Conservation (phyloP, 2,888 invertebrate species). For the Linnaemya vulpina region DNA sequence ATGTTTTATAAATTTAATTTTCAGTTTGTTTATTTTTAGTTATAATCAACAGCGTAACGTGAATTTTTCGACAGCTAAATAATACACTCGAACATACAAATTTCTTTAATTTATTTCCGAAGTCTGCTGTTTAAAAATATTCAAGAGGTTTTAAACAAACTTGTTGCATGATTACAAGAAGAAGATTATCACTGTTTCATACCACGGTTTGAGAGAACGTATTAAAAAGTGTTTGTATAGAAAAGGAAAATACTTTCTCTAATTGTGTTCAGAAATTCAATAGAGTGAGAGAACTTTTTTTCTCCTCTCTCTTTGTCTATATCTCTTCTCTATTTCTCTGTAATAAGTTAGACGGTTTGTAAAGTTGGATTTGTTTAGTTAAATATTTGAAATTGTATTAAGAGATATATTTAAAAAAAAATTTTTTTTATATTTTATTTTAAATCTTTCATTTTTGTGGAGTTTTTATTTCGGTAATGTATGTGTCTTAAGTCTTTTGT, state of each 20-base stretch:
- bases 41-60: constrained; percentile 60
- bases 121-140: not conserved
- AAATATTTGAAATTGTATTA: not conserved
- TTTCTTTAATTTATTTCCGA: not conserved
- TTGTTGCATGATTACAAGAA: constrained; percentile 50
- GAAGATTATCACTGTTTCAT: constrained; percentile 42
- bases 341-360: not conserved
- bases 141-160: constrained; percentile 15
- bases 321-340: too few species aligned
- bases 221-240: not conserved
- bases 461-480: not conserved
- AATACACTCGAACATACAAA: not conserved
- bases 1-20: constrained; percentile 25
- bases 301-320: too few species aligned
- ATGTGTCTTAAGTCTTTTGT: constrained; percentile 40
- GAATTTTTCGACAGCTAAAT: constrained; percentile 15
- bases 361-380: not conserved
- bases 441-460: too few species aligned
- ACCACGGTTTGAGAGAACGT: constrained; percentile 55
- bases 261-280: constrained; percentile 47
- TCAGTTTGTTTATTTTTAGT: constrained; percentile 13
- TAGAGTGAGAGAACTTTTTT: not conserved
- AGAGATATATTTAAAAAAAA: not conserved
- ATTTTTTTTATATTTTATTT: not conserved
- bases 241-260: constrained; percentile 44